Base-by-base conservation (phyloP, 2,797 vertebrate genomes). In the Microcaecilia unicolor region DNA sequence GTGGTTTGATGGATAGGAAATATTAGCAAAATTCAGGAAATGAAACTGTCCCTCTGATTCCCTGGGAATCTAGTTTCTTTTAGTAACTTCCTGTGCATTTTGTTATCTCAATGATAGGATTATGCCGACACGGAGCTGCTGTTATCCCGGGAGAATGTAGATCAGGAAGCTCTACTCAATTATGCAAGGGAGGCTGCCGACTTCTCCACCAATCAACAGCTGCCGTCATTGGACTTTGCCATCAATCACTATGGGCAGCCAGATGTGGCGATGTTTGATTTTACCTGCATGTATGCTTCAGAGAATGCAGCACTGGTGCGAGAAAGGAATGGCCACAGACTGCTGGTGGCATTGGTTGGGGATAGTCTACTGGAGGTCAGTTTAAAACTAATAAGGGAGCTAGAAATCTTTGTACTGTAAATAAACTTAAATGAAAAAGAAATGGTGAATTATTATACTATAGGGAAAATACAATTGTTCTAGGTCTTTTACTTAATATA, bases 201-300 rank as follows among this genome's bases (percentile, higher is more conserved):
- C 61, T 99, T 99, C 75, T 99, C 96, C 42, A 99, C 96, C 24
- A 95, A 90, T 61, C 92, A 93, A 36, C 92, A 93, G 75, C 80
- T 99, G 59, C 96, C 96, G 0, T 80, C 81, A 0, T 68, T 99
- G 66, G 92, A 98, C 54, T 99, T 98, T 1, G 96, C 96, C 75
- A 99, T 99, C 66, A 99, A 99, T 67, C 96, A 99, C 70, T 99
- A 99, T 0, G 96, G 96, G 15, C 96, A 97, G 74, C 96, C 96
- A 0, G 95, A 99, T 1, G 96, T 99, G 18, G 96, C 96, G 67
- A 98, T 99, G 96, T 99, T 99, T 15, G 96, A 98, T 74, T 99
- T 99, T 67, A 99, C 96, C 0, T 98, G 96, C 72, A 99, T 99
- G 95, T 98, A 98, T 1, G 96, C 96, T 0, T 97, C 95, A 0